Conservation (phyloP, 2,888 invertebrate genomes). For the Cantharis rustica region DNA sequence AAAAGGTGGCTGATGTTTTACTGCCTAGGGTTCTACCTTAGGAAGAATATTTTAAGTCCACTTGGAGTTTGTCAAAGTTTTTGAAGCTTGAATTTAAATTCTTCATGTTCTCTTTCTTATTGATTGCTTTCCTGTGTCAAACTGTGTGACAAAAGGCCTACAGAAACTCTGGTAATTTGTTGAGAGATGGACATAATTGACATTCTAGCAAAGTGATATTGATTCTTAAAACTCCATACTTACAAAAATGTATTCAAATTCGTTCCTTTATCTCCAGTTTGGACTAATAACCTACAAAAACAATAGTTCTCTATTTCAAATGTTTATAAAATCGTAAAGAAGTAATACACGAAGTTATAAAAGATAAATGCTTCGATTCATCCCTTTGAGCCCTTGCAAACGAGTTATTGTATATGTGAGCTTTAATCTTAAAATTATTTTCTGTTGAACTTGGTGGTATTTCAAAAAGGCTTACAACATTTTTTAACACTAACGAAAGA, state of each 20-base stretch:
- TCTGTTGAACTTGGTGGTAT: not conserved
- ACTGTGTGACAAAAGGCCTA: conserved; percentile 1
- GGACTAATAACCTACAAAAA: not conserved
- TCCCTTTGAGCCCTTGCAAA: not conserved
- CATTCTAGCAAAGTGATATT: conserved; percentile 17
- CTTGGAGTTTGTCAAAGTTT: conserved; percentile 2
- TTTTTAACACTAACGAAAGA: not conserved
- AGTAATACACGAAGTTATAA: not conserved
- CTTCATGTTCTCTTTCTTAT: not conserved
- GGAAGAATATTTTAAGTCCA: not conserved
- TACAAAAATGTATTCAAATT: not conserved
- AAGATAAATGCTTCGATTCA: not conserved
- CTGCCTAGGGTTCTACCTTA: not conserved
- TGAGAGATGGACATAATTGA: conserved; percentile 16
- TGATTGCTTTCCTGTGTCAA: conserved; percentile 10
- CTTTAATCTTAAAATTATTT: not conserved
- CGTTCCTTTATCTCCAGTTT: not conserved
- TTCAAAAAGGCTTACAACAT: not conserved
- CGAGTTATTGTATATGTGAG: not conserved
- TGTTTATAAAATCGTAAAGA: not conserved
- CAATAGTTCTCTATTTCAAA: not conserved
- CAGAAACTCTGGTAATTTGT: conserved; percentile 17
- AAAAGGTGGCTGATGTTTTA: conserved; percentile 1
- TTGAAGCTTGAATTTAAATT: conserved; percentile 5
- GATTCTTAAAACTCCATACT: conserved; percentile 7